phyloP scores from a whole-genome alignment of 2,797 vertebrate genomes.

The Silurus aristotelis region DNA sequence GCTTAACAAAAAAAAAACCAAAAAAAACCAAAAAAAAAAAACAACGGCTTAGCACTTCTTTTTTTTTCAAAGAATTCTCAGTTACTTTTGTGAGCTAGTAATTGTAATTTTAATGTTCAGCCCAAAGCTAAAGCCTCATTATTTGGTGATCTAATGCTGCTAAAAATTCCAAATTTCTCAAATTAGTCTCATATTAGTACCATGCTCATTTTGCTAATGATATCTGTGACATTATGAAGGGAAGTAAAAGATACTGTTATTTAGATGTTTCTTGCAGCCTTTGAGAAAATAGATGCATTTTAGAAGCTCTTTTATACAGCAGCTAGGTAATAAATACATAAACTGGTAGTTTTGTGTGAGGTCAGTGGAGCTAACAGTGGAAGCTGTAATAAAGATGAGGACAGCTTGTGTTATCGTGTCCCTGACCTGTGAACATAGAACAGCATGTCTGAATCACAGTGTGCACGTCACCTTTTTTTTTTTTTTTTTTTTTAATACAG shows the following conservation, averaged over 20 bases:
- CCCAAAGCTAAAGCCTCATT: slow-evolving; percentile 4
- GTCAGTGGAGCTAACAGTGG: neutral
- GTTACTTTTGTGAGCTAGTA: neutral
- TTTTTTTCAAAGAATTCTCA: neutral
- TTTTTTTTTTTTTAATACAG: slow-evolving; percentile 26
- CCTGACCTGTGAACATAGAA: slow-evolving; percentile 47
- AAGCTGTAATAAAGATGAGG: slow-evolving; percentile 25
- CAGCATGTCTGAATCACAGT: slow-evolving; percentile 51
- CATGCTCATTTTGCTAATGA: neutral
- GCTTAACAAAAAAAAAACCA: neutral
- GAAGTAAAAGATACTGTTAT: neutral
- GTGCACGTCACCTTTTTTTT: slow-evolving; percentile 54
- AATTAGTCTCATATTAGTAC: slow-evolving; percentile 3
- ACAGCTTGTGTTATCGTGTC: slow-evolving; percentile 12
- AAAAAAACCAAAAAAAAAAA: neutral
- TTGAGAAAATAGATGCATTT: neutral
- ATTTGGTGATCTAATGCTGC: slow-evolving; percentile 1
- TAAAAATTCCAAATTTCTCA: neutral
- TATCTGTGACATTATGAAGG: neutral
- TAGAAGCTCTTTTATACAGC: neutral
- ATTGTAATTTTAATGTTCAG: neutral
- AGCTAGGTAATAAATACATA: slow-evolving; percentile 13
- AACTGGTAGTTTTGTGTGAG: neutral
- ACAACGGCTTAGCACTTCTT: neutral
- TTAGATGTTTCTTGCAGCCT: neutral